Base-by-base conservation (phyloP, 2,113 vertebrate genomes). In the Labeo catla region DNA sequence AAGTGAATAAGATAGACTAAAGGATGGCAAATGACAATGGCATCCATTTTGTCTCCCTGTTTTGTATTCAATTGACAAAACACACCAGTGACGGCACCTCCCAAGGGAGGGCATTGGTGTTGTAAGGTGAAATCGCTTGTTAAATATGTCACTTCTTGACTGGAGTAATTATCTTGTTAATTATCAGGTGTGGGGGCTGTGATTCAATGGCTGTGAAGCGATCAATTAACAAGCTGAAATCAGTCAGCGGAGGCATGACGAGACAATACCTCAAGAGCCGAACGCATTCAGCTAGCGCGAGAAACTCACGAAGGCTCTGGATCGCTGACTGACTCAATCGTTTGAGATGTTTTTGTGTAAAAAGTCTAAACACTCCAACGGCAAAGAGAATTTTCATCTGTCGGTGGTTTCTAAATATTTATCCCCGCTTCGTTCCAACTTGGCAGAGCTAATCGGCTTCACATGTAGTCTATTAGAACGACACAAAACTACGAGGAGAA, bases 181-280 rank as follows among this genome's bases (percentile, higher is more conserved):
- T 91, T 87, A 89, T 85, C 88, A 91, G 85, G 81, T 86, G 83
- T 70, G 80, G 79, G 63, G 76, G n/a, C 68, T 68, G 83, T 84
- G 87, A 83, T 90, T 90, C 82, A 77, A 43, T 39, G 70, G 65
- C 84, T 86, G 85, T 91, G 87, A 91, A 88, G 79, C 86, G 74
- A 91, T 89, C 88, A 91, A 90, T 91, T 90, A 91, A 90, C 72
- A 87, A 89, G 86, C 23, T 74, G 43, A 88, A 89, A 91, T 85
- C 88, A 88, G 85, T 50, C 45, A 83, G 63, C n/a, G 3, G 61
- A 86, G 87, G 86, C 86, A 87, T 86, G 88, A 77, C 61, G 50
- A 87, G 85, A 86, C 87, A 84, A 86, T 57, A 85, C 68, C 79
- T 59, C 76, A 43, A 47, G 52, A 81, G 54, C n/a, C 39, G 36